Base-by-base conservation (phyloP, 1,140 invertebrate species). In the Dolichoris vasculosae region DNA sequence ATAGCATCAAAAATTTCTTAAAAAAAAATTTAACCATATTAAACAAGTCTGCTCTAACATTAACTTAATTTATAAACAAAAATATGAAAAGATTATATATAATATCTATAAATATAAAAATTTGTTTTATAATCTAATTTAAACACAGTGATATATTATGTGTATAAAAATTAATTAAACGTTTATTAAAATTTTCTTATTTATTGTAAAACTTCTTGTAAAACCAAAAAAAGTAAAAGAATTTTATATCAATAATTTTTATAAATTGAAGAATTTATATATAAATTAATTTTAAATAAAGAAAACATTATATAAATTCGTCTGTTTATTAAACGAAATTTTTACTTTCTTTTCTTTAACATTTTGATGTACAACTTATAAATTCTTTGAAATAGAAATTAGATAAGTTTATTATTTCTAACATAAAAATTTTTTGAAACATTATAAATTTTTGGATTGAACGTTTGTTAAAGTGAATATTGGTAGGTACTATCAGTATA, bases 391-490 rank as follows among this genome's bases (percentile, higher is more conserved):
- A 67, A 67, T 67, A 67, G 30, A 67, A 32, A 67, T 0, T 15
- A 35, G 6, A 11, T 6, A n/a, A 73, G 32, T 11, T 73, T 43
- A 43, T 43, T 73, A 43, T 43, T 69, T 43, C 3, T 43, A 71
- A 32, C 23, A 2, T 8, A 78, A 55, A 17, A 13, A 59, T 3
- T 55, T 55, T 82, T 48, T 73, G 35, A 73, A 82, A 35, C 15
- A 7, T 38, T 51, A 59, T 43, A 51, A 35, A 73, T 38, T 30
- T 7, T 59, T 51, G 55, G 48, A 46, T 55, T 46, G 20, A 48
- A 32, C n/a, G 17, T 75, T 83, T 83, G 64, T 76, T 48, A 64
- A 35, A 76, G 15, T 48, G 35, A 78, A 9, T 32, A 77, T 83
- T 26, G 48, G 43, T 59, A 82, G 81, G 32, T 46, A 8, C n/a